These are phyloP conservation scores for Parauchenoglanis ngamensis DNA, from an alignment of 2,797 vertebrate species.

Conservation along the genomic window DNA sequence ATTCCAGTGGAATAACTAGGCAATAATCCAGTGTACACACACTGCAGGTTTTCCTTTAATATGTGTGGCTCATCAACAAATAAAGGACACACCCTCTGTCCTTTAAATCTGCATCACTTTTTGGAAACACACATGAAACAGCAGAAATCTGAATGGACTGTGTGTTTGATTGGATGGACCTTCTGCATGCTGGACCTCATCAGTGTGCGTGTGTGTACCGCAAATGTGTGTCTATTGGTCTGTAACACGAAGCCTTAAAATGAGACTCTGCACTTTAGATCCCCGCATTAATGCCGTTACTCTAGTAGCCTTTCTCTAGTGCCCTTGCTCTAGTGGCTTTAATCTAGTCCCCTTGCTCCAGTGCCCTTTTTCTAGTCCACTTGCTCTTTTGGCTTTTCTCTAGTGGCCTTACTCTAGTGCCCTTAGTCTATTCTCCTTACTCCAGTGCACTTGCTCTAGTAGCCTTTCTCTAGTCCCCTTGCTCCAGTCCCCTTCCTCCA, in stretches of 20 bases:
- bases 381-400: no score
- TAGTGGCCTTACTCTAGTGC: no score
- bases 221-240: not conserved
- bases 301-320: no score
- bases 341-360: no score
- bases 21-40: not conserved
- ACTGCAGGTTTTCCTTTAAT: not conserved
- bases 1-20: not conserved
- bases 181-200: slow-evolving; percentile 41
- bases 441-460: no score
- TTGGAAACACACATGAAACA: not conserved
- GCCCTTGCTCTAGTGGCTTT: no score
- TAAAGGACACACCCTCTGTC: no score
- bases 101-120: not conserved
- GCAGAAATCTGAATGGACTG: not conserved
- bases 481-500: no score
- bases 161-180: slow-evolving; percentile 5
- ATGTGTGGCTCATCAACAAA: not conserved
- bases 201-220: slow-evolving; percentile 5
- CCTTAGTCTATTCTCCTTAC: no score
- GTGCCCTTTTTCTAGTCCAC: not conserved
- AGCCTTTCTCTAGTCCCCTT: no score
- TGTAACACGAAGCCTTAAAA: not conserved
- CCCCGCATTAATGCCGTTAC: no score
- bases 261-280: not conserved